Base-by-base conservation (phyloP, 2,888 invertebrate genomes). In the Orthosia gothica region DNA sequence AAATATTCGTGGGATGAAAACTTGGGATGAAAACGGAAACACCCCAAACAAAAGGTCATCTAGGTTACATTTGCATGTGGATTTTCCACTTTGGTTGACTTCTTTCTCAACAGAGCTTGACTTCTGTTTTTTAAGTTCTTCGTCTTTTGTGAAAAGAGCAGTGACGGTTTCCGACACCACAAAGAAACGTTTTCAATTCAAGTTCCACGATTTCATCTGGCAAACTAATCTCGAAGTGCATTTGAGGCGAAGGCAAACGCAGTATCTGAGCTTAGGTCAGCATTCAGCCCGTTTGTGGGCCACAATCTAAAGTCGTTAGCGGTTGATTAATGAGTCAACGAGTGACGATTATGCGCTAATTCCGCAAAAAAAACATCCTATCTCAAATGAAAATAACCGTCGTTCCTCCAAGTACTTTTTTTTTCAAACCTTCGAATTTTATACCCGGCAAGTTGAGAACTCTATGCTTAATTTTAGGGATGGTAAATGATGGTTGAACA, bases 271-370 rank as follows among this genome's bases (percentile, higher is more conserved):
- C 82, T 85, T 80, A 83, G 87, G 87, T 86, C 86, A 85, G 85
- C 86, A 81, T 84, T 80, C 79, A 89, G 81, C 81, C 83, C 78
- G 74, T 83, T 83, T 74, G 81, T 84, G 80, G 79, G 61, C 80
- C 83, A 85, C 87, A 90, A 88, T 82, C 89, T 89, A 82, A 86
- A 89, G 92, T 92, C 94, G 92, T 95, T 95, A 95, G 89, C 85
- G 86, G 90, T 91, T 94, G 95, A 95, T 95, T 93, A 94, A 95
- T 93, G 94, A 87, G 81, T 87, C 76, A 77, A 84, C 89, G 86
- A 89, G 88, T 88, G 83, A 78, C 91, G 92, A 92, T 92, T 92
- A 93, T 88, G 86, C 90, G 92, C 91, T 91, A 91, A 92, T 91
- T 89, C 89, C 71, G 88, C 91, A 93, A 93, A 94, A 26, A 90